These are phyloP conservation scores for Remorina albescens DNA, from an alignment of 2,797 vertebrate genomes.

Conservation along the genomic window DNA sequence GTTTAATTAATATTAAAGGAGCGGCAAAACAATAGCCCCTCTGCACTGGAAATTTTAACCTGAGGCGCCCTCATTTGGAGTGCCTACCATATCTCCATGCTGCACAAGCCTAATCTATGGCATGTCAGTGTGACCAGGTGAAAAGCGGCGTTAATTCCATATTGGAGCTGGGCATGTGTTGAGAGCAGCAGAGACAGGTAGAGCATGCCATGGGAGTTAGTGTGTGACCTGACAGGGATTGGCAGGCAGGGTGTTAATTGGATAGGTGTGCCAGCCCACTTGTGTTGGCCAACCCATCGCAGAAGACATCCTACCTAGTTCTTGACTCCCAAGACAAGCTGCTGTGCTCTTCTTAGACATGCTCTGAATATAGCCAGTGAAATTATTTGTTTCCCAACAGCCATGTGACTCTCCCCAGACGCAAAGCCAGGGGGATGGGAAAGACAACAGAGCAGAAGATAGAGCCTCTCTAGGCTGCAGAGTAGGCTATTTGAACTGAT, in stretches of 20 bases:
- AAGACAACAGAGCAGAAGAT: slow-evolving; percentile 53
- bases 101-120: slow-evolving; percentile 95
- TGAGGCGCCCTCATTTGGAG: slow-evolving; percentile 95
- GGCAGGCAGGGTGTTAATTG: slow-evolving; percentile 97
- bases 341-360: slow-evolving; percentile 71
- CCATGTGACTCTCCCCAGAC: slow-evolving; percentile 64
- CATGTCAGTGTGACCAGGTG: slow-evolving; percentile 88
- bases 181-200: slow-evolving; percentile 90
- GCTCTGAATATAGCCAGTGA: slow-evolving; percentile 74
- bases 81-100: slow-evolving; percentile 93
- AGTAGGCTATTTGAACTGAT: slow-evolving; percentile 33
- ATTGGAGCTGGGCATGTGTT: slow-evolving; percentile 91
- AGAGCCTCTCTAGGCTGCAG: slow-evolving; percentile 37
- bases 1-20: slow-evolving; percentile 99
- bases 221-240: slow-evolving; percentile 92
- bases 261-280: slow-evolving; percentile 93
- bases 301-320: slow-evolving; percentile 87
- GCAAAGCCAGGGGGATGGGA: slow-evolving; percentile 63
- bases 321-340: slow-evolving; percentile 84
- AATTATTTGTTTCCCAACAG: slow-evolving; percentile 71
- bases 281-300: slow-evolving; percentile 89
- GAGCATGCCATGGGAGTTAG: slow-evolving; percentile 88
- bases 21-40: slow-evolving; percentile 88
- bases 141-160: slow-evolving; percentile 93
- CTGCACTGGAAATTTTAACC: slow-evolving; percentile 96